Evolutionary conservation across 92 coral and sea anemone species (phyloP), one percentile per base, ranked within the genome.

Genomic region (Actinernus sp.): DNA sequence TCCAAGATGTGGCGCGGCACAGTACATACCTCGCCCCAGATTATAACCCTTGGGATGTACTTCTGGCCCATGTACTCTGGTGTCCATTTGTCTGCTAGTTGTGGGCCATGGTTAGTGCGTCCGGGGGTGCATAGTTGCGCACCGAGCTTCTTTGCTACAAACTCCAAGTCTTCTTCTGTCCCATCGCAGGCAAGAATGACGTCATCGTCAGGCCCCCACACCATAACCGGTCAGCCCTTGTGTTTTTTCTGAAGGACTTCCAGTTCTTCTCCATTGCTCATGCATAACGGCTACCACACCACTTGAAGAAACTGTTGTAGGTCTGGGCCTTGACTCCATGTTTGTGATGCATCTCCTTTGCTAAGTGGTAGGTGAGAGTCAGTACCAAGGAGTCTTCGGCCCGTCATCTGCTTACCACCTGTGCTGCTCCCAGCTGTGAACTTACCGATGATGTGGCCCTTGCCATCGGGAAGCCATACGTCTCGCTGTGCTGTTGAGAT

Each of bases 21-120:
- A 7, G 74, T 65, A 5, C 73, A 49, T 23, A 65, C 55, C 32
- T 65, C 73, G 43, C 37, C 73, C 61, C 61, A 65, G n/a, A n/a
- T n/a, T n/a, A n/a, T n/a, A n/a, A n/a, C n/a, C n/a, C n/a, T n/a
- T n/a, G n/a, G n/a, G n/a, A n/a, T n/a, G n/a, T n/a, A n/a, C n/a
- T n/a, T n/a, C n/a, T n/a, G n/a, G n/a, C n/a, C n/a, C n/a, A n/a
- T n/a, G n/a, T n/a, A n/a, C n/a, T n/a, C n/a, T n/a, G n/a, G n/a
- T n/a, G n/a, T n/a, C n/a, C n/a, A n/a, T n/a, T n/a, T n/a, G n/a
- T n/a, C n/a, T n/a, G n/a, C n/a, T n/a, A n/a, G n/a, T n/a, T n/a
- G n/a, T n/a, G n/a, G n/a, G n/a, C n/a, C n/a, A n/a, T n/a, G n/a
- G n/a, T n/a, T n/a, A n/a, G n/a, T n/a, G n/a, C n/a, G n/a, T n/a